Evolutionary conservation across 1,140 invertebrate genomes (phyloP).

Genomic region (Aporrectodea caliginosa): DNA sequence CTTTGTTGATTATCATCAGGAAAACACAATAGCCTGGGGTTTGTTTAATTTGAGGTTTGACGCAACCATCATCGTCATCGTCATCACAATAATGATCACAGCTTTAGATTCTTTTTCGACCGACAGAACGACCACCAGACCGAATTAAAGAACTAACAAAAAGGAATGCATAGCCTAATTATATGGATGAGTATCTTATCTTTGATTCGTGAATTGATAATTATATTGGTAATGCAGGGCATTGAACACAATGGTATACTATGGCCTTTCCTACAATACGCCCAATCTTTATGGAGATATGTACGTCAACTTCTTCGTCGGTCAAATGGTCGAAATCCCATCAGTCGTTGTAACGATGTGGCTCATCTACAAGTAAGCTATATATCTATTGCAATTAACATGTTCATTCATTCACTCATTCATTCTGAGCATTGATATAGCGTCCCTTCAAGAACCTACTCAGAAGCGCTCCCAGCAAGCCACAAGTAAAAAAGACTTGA

Average conservation of each 20-base stretch:
- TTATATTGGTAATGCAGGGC: too few species aligned
- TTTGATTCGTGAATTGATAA: too few species aligned
- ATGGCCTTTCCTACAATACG: constrained; percentile 63
- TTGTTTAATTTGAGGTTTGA: not conserved
- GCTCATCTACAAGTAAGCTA: constrained; percentile 25
- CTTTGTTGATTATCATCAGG: not conserved
- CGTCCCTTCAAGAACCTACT: too few species aligned
- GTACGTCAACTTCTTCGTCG: constrained; percentile 37
- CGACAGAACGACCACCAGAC: too few species aligned
- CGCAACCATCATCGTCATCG: not conserved
- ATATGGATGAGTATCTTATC: too few species aligned
- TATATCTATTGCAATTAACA: not conserved
- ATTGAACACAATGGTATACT: constrained; percentile 60
- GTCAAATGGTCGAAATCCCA: constrained; percentile 70
- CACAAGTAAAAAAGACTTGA: too few species aligned
- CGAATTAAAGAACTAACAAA: too few species aligned
- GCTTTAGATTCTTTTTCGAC: not conserved
- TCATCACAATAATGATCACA: not conserved
- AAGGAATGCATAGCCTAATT: too few species aligned
- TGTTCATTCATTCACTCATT: too few species aligned
- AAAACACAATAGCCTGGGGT: not conserved
- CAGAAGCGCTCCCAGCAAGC: too few species aligned
- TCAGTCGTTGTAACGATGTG: constrained; percentile 59
- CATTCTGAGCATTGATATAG: too few species aligned
- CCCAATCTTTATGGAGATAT: constrained; percentile 29